phyloP scores from a whole-genome alignment of 2,797 vertebrate genomes.

The Trachops cirrhosus region DNA sequence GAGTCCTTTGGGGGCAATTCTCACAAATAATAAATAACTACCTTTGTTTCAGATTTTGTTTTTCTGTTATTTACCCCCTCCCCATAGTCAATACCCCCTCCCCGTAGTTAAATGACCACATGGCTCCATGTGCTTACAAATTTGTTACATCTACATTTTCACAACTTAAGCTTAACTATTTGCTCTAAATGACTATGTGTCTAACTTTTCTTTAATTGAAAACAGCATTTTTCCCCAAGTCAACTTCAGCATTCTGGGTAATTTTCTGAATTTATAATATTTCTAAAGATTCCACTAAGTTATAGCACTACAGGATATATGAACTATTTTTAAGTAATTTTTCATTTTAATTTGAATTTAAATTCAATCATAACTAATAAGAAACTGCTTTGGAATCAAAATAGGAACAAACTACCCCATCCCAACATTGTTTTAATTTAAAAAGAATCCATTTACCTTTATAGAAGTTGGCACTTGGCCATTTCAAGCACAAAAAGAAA shows the following conservation, averaged over 20 bases:
- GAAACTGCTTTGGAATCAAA: conserved; percentile 22
- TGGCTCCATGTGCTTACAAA: background rate
- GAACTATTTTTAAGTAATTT: conserved; percentile 15
- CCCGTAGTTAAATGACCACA: background rate
- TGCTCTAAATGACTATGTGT: background rate
- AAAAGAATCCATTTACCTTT: background rate
- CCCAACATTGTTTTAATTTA: background rate
- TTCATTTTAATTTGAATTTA: conserved; percentile 48
- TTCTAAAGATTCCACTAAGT: background rate
- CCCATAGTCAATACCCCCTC: background rate
- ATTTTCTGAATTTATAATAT: background rate
- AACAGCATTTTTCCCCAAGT: background rate
- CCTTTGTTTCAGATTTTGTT: background rate
- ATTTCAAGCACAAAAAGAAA: background rate
- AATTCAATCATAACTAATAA: background rate
- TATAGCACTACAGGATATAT: background rate
- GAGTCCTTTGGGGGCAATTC: background rate
- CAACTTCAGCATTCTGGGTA: background rate
- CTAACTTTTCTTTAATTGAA: background rate
- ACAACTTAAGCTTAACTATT: background rate
- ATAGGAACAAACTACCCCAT: background rate
- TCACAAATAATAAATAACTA: background rate
- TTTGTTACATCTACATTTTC: background rate
- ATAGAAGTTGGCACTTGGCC: background rate
- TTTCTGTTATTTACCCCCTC: background rate